phyloP scores from a whole-genome alignment of 2,888 invertebrate genomes.

The Euclidia mi region DNA sequence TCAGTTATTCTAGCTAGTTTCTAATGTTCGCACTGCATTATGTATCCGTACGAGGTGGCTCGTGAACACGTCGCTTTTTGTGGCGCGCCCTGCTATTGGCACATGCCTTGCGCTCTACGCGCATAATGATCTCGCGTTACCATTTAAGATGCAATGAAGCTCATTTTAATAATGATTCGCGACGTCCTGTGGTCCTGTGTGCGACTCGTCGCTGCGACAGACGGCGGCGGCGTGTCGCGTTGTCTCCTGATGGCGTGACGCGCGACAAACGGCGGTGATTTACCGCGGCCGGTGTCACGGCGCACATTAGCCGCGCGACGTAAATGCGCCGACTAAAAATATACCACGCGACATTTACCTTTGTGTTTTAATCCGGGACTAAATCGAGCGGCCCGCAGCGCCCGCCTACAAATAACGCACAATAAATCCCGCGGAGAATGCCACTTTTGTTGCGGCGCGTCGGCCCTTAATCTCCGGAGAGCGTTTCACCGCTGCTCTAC shows the following conservation, averaged over 20 bases:
- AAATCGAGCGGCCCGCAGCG: conserved; percentile 62
- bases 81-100: conserved; percentile 11
- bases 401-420: conserved; percentile 65
- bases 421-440: conserved; percentile 76
- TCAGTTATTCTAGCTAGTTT: conserved; percentile 31
- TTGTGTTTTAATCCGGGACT: conserved; percentile 72
- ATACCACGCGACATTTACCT: conserved; percentile 76
- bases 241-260: background rate
- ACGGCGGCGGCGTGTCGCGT: background rate
- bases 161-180: conserved; percentile 25
- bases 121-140: conserved; percentile 28
- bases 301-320: conserved; percentile 60
- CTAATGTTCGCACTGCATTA: conserved; percentile 47
- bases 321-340: conserved; percentile 67
- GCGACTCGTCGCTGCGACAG: background rate
- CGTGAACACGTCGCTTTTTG: conserved; percentile 22
- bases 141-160: conserved; percentile 35
- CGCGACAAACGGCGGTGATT: conserved; percentile 53
- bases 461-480: conserved; percentile 64
- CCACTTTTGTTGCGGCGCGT: conserved; percentile 59
- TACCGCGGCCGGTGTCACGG: conserved; percentile 52
- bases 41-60: conserved; percentile 27
- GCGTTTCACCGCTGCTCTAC: conserved; percentile 54
- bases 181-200: background rate
- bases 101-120: conserved; percentile 12